Percentiles rank a stretch among this genome's conserved stretches.
phyloP scores from a whole-genome alignment of 2,888 invertebrate species.

The Cataglyphis livida region DNA sequence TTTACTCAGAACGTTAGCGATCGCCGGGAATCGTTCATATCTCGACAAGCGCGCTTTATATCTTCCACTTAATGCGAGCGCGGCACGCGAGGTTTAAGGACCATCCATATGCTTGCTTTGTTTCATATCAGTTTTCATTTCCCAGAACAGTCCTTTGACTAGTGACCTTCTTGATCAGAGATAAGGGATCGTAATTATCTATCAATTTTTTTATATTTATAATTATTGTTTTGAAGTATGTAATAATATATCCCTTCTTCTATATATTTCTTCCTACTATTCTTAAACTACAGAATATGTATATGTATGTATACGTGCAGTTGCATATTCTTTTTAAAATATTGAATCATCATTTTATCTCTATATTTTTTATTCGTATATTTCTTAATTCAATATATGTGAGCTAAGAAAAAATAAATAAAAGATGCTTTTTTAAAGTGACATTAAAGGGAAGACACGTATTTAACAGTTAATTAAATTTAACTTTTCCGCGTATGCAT shows the following conservation, averaged over 20 bases:
- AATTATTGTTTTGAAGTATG: not conserved
- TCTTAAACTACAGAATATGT: not conserved
- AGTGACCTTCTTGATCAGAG: constrained; percentile 6
- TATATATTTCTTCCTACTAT: not conserved
- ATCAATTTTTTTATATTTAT: constrained; percentile 17
- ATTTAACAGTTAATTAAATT: constrained; percentile 48
- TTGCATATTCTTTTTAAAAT: not conserved
- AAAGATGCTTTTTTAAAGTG: not conserved
- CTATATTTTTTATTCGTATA: not conserved
- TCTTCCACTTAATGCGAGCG: constrained; percentile 74
- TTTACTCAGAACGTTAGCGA: constrained; percentile 73
- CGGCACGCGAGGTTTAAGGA: constrained; percentile 75
- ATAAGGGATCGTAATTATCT: constrained; percentile 15
- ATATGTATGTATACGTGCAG: not conserved
- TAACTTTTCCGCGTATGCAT: constrained; percentile 1
- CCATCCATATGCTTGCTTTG: constrained; percentile 55
- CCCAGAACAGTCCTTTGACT: constrained; percentile 29
- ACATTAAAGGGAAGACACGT: constrained; percentile 7
- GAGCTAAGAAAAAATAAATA: not conserved
- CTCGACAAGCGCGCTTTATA: constrained; percentile 70
- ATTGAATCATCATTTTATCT: not conserved
- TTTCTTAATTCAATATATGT: not conserved
- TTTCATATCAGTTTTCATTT: constrained; percentile 49
- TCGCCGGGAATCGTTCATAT: constrained; percentile 70
- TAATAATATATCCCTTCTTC: not conserved